Percentiles rank a stretch among this genome's conserved stretches.
These are phyloP conservation scores for Toxotes chatareus DNA, from an alignment of 2,113 vertebrate genomes.

Conservation along the genomic window DNA sequence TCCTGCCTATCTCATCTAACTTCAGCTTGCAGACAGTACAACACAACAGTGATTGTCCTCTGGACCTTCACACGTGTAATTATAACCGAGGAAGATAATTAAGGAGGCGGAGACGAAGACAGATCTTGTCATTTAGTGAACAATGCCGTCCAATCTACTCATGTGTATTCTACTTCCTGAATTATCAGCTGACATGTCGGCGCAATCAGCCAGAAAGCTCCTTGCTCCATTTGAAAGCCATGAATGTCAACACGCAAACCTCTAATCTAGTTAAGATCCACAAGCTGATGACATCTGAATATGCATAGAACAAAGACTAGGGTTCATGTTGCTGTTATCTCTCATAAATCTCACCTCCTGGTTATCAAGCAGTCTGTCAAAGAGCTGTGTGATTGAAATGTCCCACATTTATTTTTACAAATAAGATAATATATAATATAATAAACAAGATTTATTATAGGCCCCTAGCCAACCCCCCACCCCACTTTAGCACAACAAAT, in stretches of 20 bases:
- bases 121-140: conserved; percentile 80
- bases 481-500: too few species aligned
- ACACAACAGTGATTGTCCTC: conserved; percentile 73
- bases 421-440: background rate
- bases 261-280: conserved; percentile 70
- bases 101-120: conserved; percentile 76
- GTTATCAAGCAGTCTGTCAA: conserved; percentile 21
- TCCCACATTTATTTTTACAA: conserved; percentile 2
- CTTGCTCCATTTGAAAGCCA: conserved; percentile 38
- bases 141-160: conserved; percentile 78
- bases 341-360: conserved; percentile 10
- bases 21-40: conserved; percentile 61
- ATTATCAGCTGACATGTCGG: conserved; percentile 76
- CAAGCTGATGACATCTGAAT: conserved; percentile 57
- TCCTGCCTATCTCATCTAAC: conserved; percentile 63
- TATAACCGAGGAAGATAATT: conserved; percentile 81
- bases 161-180: conserved; percentile 67
- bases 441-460: background rate
- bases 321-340: conserved; percentile 34
- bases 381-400: background rate
- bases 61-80: conserved; percentile 81
- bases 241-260: conserved; percentile 75
- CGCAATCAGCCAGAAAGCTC: conserved; percentile 73
- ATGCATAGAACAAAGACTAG: conserved; percentile 16
- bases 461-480: too few species aligned